phyloP scores from a whole-genome alignment of 2,888 invertebrate species.

The Frankliniella intonsa region DNA sequence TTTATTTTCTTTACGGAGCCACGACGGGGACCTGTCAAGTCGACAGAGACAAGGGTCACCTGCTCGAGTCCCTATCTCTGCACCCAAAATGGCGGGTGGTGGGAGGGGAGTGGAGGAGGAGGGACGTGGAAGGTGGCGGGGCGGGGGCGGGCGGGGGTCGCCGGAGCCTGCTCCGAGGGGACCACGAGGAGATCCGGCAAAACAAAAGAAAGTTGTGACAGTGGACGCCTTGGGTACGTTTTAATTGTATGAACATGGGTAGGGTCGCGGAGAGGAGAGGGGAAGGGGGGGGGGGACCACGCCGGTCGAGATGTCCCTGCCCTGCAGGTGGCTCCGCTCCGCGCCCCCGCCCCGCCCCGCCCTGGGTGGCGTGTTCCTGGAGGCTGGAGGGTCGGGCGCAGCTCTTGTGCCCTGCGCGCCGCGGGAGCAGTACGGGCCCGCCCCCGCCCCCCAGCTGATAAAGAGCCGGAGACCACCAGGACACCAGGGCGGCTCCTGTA shows the following conservation, averaged over 20 bases:
- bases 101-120: background rate
- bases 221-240: conserved; percentile 12
- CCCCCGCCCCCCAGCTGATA: too few relatives aligned
- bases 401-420: too few relatives aligned
- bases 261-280: background rate
- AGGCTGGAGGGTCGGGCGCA: background rate
- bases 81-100: background rate
- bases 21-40: conserved; percentile 7
- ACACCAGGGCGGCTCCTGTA: too few relatives aligned
- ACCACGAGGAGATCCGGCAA: background rate
- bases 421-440: too few relatives aligned
- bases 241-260: background rate
- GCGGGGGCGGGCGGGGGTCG: background rate
- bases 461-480: too few relatives aligned
- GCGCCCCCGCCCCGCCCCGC: background rate
- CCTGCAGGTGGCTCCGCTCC: background rate
- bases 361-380: background rate
- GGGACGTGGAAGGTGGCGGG: background rate
- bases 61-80: background rate
- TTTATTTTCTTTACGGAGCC: conserved; percentile 14
- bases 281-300: too few relatives aligned
- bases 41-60: conserved; percentile 19
- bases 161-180: background rate
- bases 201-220: conserved; percentile 14
- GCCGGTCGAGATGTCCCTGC: background rate